A percentile compares a stretch with the other conserved stretches of the same genome.
phyloP scores from a whole-genome alignment of 2,888 invertebrate species.

The Adineta ricciae region DNA sequence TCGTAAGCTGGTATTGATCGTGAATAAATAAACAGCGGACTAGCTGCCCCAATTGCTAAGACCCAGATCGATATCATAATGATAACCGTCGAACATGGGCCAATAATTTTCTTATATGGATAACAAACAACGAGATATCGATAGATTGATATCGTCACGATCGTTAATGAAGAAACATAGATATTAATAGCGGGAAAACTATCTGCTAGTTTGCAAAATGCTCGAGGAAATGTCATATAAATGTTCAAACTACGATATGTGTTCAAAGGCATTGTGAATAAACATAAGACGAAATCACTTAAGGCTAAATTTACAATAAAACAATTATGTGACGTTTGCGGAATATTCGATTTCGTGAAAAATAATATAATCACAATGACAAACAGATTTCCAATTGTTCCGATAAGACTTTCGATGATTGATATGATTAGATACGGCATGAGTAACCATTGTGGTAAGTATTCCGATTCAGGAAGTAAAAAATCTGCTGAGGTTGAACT shows the following conservation, averaged over 20 bases:
- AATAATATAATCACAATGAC: background rate
- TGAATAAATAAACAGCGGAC: background rate
- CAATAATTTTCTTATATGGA: background rate
- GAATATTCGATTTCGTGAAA: background rate
- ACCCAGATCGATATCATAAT: background rate
- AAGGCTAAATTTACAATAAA: conserved; percentile 6
- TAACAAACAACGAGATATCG: background rate
- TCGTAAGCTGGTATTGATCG: background rate
- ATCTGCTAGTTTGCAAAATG: background rate
- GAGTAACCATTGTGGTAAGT: background rate
- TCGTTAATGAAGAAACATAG: conserved; percentile 6
- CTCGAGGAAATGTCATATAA: background rate
- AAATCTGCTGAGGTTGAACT: background rate
- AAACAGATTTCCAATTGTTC: background rate
- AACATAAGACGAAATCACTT: conserved; percentile 17
- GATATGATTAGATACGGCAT: background rate
- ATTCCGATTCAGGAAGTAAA: background rate
- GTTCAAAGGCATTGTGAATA: background rate
- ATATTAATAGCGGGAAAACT: conserved; percentile 10
- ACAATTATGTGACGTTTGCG: background rate
- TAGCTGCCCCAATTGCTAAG: background rate
- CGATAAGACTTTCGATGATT: background rate
- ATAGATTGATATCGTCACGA: background rate
- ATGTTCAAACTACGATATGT: background rate
- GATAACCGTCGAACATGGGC: background rate